Evolutionary conservation across 2,888 invertebrate genomes (phyloP).

Genomic region (Pachliopta kotzebuea): DNA sequence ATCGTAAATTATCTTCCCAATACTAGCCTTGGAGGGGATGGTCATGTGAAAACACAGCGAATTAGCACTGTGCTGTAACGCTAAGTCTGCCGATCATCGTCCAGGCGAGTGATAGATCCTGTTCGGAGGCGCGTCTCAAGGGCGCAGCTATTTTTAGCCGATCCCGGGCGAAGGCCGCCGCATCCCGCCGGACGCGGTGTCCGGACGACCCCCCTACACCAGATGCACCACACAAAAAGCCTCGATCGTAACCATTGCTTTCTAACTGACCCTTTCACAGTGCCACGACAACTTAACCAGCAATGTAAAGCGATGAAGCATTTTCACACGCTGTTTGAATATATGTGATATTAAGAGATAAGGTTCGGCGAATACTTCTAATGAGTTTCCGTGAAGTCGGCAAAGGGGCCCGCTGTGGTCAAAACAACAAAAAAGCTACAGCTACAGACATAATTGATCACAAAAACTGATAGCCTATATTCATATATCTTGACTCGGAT

Average conservation of each 20-base stretch:
- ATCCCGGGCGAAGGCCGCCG: conserved; percentile 49
- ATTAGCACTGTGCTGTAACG: conserved; percentile 4
- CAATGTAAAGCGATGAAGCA: conserved; percentile 15
- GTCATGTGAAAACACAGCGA: background rate
- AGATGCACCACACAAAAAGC: conserved; percentile 17
- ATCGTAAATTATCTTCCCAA: too few relatives aligned
- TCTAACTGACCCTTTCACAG: background rate
- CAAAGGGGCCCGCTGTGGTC: conserved; percentile 32
- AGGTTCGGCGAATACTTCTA: conserved; percentile 49
- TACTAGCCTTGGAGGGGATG: too few relatives aligned
- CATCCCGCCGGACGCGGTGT: conserved; percentile 44
- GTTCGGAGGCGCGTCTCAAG: conserved; percentile 66
- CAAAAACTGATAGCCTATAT: conserved; percentile 13
- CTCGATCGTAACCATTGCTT: conserved; percentile 23
- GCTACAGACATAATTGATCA: conserved; percentile 9
- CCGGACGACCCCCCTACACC: conserved; percentile 42
- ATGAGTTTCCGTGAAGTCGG: conserved; percentile 55
- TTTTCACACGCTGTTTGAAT: background rate
- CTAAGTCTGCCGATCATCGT: conserved; percentile 28
- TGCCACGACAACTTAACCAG: background rate
- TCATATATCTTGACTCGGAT: conserved; percentile 6
- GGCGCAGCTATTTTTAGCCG: conserved; percentile 72
- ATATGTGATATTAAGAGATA: background rate
- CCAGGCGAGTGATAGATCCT: conserved; percentile 64
- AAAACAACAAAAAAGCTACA: background rate